phyloP scores from a whole-genome alignment of 2,888 invertebrate genomes.

The Apantesis nais region DNA sequence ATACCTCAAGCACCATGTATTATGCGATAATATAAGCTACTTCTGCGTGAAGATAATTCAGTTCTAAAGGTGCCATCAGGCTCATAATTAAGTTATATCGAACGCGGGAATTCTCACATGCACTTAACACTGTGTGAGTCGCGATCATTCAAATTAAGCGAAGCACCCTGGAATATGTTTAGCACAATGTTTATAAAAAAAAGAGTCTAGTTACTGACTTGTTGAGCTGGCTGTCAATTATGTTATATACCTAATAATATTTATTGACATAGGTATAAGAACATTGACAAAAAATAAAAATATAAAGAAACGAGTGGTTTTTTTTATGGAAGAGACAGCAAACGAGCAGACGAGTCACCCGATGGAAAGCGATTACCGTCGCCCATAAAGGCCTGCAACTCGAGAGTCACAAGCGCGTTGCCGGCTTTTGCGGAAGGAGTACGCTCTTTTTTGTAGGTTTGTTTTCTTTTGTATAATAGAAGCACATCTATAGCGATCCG shows the following conservation, averaged over 20 bases:
- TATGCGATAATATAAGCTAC: slow-evolving; percentile 7
- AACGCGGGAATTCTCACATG: slow-evolving; percentile 76
- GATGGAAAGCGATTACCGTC: too few species aligned
- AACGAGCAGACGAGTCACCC: too few species aligned
- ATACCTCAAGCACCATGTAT: neutral
- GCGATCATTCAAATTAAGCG: slow-evolving; percentile 59
- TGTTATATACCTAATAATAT: neutral
- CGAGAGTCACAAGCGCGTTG: too few species aligned
- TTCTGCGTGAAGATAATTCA: slow-evolving; percentile 36
- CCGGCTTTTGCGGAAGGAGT: too few species aligned
- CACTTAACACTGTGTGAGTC: slow-evolving; percentile 76
- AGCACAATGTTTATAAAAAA: slow-evolving; percentile 58
- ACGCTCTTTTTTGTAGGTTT: too few species aligned
- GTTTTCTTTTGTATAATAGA: too few species aligned
- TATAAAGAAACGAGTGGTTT: neutral
- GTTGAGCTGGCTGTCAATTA: neutral
- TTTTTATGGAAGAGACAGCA: too few species aligned
- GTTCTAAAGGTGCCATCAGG: slow-evolving; percentile 54
- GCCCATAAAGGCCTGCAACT: too few species aligned
- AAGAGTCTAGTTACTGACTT: slow-evolving; percentile 8
- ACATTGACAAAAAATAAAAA: neutral
- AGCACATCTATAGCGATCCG: neutral
- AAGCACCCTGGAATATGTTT: slow-evolving; percentile 69
- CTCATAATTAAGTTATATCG: slow-evolving; percentile 81
- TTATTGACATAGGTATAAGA: neutral